Evolutionary conservation across 2,888 invertebrate species (phyloP).

Genomic region (Chrysotoxum bicinctum): DNA sequence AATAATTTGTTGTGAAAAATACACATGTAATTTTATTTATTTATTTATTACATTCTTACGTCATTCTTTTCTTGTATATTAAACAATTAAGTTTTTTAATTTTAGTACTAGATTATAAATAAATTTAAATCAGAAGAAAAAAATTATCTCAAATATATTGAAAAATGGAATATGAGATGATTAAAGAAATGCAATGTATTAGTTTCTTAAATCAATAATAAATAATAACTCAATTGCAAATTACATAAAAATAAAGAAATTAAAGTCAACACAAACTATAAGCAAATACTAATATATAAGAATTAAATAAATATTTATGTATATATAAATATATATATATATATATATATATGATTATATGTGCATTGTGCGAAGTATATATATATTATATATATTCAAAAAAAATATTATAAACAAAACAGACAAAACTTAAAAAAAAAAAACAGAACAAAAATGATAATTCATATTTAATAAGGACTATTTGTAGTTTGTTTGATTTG

Average conservation of each 20-base stretch:
- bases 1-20: constrained; percentile 4
- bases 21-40: constrained; percentile 3
- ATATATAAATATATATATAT: constrained; percentile 24
- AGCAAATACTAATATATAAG: constrained; percentile 58
- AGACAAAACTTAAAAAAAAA: constrained; percentile 10
- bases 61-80: constrained; percentile 23
- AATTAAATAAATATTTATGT: constrained; percentile 29
- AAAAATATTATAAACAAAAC: constrained; percentile 37
- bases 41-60: constrained; percentile 15
- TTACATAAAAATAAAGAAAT: background rate
- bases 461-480: constrained; percentile 72
- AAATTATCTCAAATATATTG: background rate
- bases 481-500: constrained; percentile 76
- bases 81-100: constrained; percentile 52
- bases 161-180: background rate
- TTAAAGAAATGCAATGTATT: background rate
- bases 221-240: constrained; percentile 16
- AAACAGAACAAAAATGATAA: constrained; percentile 40
- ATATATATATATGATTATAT: constrained; percentile 41
- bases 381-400: constrained; percentile 62
- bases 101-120: constrained; percentile 60
- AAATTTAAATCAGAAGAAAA: constrained; percentile 25
- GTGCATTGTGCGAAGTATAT: constrained; percentile 57
- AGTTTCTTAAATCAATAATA: constrained; percentile 10
- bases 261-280: constrained; percentile 36